These are phyloP conservation scores for Corydoras sp. DNA, from an alignment of 2,113 vertebrate genomes.

Conservation along the genomic window DNA sequence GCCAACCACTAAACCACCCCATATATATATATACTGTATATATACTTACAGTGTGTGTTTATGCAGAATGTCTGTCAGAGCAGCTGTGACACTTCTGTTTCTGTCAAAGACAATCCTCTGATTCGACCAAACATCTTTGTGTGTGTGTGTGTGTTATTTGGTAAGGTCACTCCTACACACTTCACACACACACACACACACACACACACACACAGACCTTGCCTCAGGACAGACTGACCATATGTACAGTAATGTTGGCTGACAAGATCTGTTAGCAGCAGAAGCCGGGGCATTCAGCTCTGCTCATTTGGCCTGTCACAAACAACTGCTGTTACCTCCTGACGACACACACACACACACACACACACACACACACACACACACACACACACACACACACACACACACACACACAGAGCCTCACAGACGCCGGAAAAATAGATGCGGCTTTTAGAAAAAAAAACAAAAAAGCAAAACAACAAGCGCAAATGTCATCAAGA, in stretches of 20 bases:
- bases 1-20: no score
- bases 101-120: constrained; percentile 56
- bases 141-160: constrained; percentile 31
- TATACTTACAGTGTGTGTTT: no score
- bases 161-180: constrained; percentile 56
- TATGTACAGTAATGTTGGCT: constrained; percentile 55
- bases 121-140: constrained; percentile 31
- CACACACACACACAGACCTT: constrained; percentile 15
- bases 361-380: constrained; percentile 1
- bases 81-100: constrained; percentile 56
- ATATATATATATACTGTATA: no score
- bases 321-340: constrained; percentile 31
- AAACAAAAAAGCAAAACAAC: background rate
- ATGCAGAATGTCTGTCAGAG: background rate
- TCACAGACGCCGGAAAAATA: no score
- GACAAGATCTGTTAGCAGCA: constrained; percentile 50
- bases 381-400: no score
- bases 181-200: constrained; percentile 32
- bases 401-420: no score
- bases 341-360: background rate
- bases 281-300: constrained; percentile 53
- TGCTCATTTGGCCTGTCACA: constrained; percentile 43
- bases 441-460: background rate
- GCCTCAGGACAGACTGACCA: constrained; percentile 58
- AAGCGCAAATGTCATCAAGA: constrained; percentile 7